Evolutionary conservation across 2,888 invertebrate species (phyloP), one percentile per base, ranked within the genome.

Genomic region (Sarcophaga rosellei): DNA sequence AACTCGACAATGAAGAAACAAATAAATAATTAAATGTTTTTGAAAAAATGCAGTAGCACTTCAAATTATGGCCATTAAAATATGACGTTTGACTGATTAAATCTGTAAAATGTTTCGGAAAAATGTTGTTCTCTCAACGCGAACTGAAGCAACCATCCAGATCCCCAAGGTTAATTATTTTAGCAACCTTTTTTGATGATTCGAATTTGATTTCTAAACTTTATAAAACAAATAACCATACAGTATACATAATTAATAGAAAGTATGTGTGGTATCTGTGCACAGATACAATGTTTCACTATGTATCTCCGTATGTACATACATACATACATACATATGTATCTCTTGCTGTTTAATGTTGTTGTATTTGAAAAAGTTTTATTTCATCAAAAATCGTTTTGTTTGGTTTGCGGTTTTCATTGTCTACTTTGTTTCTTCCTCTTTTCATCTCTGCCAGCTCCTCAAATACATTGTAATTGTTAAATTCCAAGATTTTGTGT

Each of bases 11-110:
- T 53, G 17, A 17, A 53, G 15, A 15, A 53, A 68, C 3, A 45
- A 8, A 11, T 20, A 68, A 45, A 20, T 21, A 10, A 12, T 1
- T 15, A 47, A 47, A 47, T 53, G 15, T 35, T 35, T 35, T 35
- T 35, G 2, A n/a, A 68, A 77, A 83, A 81, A 74, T 86, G 86
- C 86, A 86, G 86, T 86, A 83, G 86, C 86, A 82, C 76, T 83
- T 86, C 62, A 73, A 66, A 75, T 76, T 68, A 75, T 73, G 80
- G 57, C 85, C 85, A 85, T 85, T 85, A 81, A 77, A 84, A 85
- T 72, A 81, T 85, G 81, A 85, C 73, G 73, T 77, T 59, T 63
- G 53, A 63, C 63, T 75, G 84, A 84, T 84, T 80, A 80, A 80
- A 84, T 80, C 84, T 80, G 82, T 77, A 66, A 84, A 84, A 84